Evolutionary conservation across 2,888 invertebrate genomes (phyloP), one percentile per base, ranked within the genome.

Genomic region (Horisme vitalbata): DNA sequence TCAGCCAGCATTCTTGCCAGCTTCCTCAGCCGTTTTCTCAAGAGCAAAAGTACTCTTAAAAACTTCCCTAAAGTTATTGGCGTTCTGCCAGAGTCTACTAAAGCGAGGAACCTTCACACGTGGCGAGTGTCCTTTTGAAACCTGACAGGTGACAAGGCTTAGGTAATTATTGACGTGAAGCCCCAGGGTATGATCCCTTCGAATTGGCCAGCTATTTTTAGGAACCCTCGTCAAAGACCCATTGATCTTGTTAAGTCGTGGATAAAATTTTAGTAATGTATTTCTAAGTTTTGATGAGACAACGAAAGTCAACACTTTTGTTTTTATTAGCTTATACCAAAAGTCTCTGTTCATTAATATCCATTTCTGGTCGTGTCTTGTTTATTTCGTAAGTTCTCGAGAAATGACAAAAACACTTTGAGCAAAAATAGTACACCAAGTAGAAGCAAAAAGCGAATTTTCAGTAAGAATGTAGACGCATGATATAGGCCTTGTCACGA

Each of bases 131-230:
- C 37, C 26, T 37, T 28, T 14, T 3, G 11, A 15, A 13, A 20
- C 34, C 6, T 32, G 47, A 41, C 47, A 41, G 27, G 32, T 33
- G 47, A 41, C 47, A 27, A 36, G 33, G 39, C 27, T 41, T 33
- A 23, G 23, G 36, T 33, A 46, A 46, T 37, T 37, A 47, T 47
- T 36, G 33, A 41, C 41, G 13, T 12, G 20, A 13, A 10, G 39
- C 28, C 13, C 10, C 31, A 8, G 3, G 10, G 13, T 24, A 39
- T 45, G 26, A 46, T 41, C 41, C 41, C 15, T 24, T 13, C 15
- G 11, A 13, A 35, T 23, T 12, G 6, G 23, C 14, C 6, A 13
- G 18, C 28, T 37, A 38, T 38, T 41, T 47, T 20, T 20, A 30
- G 37, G 26, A 26, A 48, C 43, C 48, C 48, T 48, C 13, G 38